Conservation (phyloP, 53 echinoderm and acorn worm species). For the Astropecten irregularis region DNA sequence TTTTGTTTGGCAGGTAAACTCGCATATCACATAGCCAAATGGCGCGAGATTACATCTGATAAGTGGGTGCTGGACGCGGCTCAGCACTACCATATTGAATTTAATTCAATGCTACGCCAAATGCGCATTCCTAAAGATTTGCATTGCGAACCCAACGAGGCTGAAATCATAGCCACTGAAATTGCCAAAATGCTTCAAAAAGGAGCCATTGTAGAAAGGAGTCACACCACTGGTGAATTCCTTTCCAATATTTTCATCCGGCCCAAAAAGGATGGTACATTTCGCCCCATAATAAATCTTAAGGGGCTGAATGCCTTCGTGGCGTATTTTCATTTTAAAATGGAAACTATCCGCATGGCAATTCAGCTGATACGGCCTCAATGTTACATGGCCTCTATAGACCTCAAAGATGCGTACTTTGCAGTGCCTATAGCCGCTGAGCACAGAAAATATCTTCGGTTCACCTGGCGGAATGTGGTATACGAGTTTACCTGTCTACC, state of each 20-base stretch:
- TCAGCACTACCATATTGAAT: conserved; percentile 36
- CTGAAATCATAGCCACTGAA: conserved; percentile 18
- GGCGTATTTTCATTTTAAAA: conserved; percentile 55
- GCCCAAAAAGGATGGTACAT: conserved; percentile 50
- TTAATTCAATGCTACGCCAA: neutral
- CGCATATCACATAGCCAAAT: neutral
- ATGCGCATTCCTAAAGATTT: neutral
- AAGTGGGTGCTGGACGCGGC: conserved; percentile 19
- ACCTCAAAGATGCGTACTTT: conserved; percentile 64
- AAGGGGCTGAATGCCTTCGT: conserved; percentile 26
- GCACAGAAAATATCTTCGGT: conserved; percentile 43
- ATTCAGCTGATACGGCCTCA: conserved; percentile 1
- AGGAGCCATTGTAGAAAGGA: neutral
- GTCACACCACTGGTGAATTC: neutral
- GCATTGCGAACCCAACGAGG: neutral
- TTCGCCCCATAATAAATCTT: conserved; percentile 35
- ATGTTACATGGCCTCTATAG: conserved; percentile 47
- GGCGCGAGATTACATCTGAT: neutral
- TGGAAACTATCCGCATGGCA: conserved; percentile 49
- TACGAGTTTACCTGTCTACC: conserved; percentile 59
- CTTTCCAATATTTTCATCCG: conserved; percentile 51
- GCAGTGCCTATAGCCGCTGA: conserved; percentile 33
- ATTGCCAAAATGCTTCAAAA: neutral
- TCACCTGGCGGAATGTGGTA: conserved; percentile 3
- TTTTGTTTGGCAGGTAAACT: too few relatives aligned